A percentile compares a stretch with the other conserved stretches of the same genome.
Evolutionary conservation across 2,888 invertebrate species (phyloP).

Genomic region (Xestia xanthographa): DNA sequence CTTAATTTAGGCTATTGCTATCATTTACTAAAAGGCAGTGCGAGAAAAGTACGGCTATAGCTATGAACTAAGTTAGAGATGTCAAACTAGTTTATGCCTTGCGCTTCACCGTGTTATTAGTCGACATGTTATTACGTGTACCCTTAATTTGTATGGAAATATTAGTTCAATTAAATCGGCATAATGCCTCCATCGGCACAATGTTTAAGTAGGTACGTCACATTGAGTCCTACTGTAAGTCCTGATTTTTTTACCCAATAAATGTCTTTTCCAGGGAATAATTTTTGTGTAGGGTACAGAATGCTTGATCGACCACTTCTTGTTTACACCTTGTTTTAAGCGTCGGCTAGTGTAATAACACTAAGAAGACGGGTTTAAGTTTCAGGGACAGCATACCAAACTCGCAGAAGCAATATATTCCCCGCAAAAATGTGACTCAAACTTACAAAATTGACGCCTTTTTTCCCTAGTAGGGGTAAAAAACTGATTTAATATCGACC

Average conservation of each 20-base stretch:
- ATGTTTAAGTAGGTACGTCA: too few relatives aligned
- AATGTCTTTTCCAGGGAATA: not conserved
- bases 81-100: too few relatives aligned
- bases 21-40: too few relatives aligned
- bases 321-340: not conserved
- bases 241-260: not conserved
- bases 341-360: not conserved
- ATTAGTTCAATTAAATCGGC: too few relatives aligned
- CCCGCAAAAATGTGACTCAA: not conserved
- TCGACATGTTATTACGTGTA: too few relatives aligned
- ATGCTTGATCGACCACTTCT: not conserved
- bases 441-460: not conserved
- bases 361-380: not conserved
- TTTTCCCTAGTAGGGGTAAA: constrained; percentile 8
- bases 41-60: too few relatives aligned
- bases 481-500: constrained; percentile 29
- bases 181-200: too few relatives aligned
- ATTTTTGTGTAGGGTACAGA: not conserved
- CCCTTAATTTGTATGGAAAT: too few relatives aligned
- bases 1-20: too few relatives aligned
- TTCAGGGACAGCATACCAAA: not conserved
- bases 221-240: too few relatives aligned
- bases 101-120: too few relatives aligned
- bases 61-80: too few relatives aligned
- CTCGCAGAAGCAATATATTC: not conserved